A percentile compares a stretch with the other conserved stretches of the same genome.
phyloP scores from a whole-genome alignment of 2,797 vertebrate genomes.

The Arvicola amphibius region DNA sequence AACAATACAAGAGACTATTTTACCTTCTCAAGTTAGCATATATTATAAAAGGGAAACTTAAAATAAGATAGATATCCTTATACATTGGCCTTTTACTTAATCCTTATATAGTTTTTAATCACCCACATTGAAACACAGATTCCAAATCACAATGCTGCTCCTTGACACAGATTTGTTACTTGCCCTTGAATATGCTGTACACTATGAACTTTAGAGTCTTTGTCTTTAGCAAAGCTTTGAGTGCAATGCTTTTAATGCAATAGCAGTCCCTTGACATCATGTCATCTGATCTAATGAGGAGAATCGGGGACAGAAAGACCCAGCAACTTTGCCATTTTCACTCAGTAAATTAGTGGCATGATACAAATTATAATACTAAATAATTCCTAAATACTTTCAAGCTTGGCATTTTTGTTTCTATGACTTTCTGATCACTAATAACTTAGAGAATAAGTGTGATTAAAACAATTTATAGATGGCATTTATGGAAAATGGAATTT shows the following conservation, averaged over 20 bases:
- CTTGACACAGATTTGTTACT: slow-evolving; percentile 33
- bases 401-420: slow-evolving; percentile 69
- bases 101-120: slow-evolving; percentile 12
- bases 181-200: slow-evolving; percentile 24
- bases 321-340: slow-evolving; percentile 23
- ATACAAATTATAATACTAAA: slow-evolving; percentile 62
- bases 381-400: slow-evolving; percentile 59
- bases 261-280: background rate
- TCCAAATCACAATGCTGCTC: background rate
- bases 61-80: background rate
- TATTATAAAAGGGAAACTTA: background rate
- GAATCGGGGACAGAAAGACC: background rate
- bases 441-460: slow-evolving; percentile 68
- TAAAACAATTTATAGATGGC: slow-evolving; percentile 74
- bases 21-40: background rate
- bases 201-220: background rate
- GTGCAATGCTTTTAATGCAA: background rate
- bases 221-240: slow-evolving; percentile 1
- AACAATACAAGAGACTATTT: background rate
- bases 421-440: slow-evolving; percentile 77
- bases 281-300: slow-evolving; percentile 51
- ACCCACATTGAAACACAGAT: background rate
- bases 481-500: slow-evolving; percentile 77
- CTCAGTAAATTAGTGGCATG: slow-evolving; percentile 54
- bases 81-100: background rate